These are phyloP conservation scores for Lysiphlebus fabarum DNA, from an alignment of 1,140 invertebrate genomes.

Conservation along the genomic window DNA sequence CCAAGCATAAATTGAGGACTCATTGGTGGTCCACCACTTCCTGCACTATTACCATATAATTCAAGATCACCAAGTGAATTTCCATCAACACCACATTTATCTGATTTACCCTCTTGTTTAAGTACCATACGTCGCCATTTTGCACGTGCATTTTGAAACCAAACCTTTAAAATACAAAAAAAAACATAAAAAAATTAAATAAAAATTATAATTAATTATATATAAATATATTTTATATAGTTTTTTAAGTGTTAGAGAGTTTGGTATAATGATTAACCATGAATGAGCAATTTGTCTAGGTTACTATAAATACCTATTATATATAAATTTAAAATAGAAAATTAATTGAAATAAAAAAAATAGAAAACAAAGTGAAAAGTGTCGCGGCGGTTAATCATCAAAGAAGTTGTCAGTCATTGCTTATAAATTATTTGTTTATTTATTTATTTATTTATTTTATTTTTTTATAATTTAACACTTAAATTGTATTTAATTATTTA, in stretches of 20 bases:
- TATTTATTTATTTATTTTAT: neutral
- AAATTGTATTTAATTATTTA: too few relatives aligned
- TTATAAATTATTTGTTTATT: too few relatives aligned
- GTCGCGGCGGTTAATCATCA: conserved; percentile 5
- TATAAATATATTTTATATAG: too few relatives aligned
- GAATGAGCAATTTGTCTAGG: conserved; percentile 15
- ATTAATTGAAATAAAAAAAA: conserved; percentile 6
- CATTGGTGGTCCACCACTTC: conserved; percentile 51
- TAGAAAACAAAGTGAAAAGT: conserved; percentile 8
- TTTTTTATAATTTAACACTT: neutral
- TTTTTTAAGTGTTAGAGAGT: neutral
- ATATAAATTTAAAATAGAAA: neutral
- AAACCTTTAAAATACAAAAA: conserved; percentile 68
- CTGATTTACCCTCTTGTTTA: conserved; percentile 74
- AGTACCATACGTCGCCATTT: conserved; percentile 94
- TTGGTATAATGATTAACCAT: neutral
- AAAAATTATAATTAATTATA: conserved; percentile 2
- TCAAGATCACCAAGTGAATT: conserved; percentile 50
- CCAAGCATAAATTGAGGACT: conserved; percentile 52
- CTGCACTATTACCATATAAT: conserved; percentile 51
- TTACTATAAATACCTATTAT: too few relatives aligned
- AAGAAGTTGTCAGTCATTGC: conserved; percentile 15
- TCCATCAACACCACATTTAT: conserved; percentile 59
- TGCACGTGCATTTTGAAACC: conserved; percentile 98
- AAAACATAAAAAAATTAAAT: conserved; percentile 3